phyloP scores from a whole-genome alignment of 2,888 invertebrate species.

The Cheilosia scutellata region DNA sequence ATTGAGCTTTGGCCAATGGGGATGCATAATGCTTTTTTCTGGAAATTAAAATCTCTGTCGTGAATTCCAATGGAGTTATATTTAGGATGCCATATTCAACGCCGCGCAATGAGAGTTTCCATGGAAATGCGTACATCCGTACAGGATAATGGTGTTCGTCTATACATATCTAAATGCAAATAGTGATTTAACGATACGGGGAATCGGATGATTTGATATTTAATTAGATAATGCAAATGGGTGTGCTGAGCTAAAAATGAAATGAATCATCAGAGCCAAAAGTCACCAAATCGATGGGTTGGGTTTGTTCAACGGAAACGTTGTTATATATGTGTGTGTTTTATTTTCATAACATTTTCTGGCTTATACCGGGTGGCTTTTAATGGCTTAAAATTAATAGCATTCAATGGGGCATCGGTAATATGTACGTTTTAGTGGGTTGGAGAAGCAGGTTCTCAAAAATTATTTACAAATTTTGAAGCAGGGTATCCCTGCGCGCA shows the following conservation, averaged over 20 bases:
- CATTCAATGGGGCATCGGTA: too few relatives aligned
- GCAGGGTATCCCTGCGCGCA: too few relatives aligned
- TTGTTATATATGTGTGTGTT: background rate
- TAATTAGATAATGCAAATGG: constrained; percentile 54
- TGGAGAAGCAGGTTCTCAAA: too few relatives aligned
- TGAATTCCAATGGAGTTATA: constrained; percentile 54
- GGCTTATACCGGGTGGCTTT: background rate
- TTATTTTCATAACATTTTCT: background rate
- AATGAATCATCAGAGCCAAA: constrained; percentile 9
- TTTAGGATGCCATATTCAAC: constrained; percentile 3
- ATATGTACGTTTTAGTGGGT: too few relatives aligned
- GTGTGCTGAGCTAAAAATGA: background rate
- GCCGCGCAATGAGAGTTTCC: background rate
- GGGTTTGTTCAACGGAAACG: too few relatives aligned
- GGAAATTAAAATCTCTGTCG: constrained; percentile 44
- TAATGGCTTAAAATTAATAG: too few relatives aligned
- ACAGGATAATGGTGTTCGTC: background rate
- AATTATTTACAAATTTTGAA: too few relatives aligned
- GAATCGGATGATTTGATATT: constrained; percentile 21
- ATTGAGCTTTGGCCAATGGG: constrained; percentile 22
- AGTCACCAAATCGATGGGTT: background rate
- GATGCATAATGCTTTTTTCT: constrained; percentile 8
- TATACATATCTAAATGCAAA: constrained; percentile 47
- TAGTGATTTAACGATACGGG: constrained; percentile 6
- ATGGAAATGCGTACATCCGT: background rate